Evolutionary conservation across 2,113 vertebrate species (phyloP), one percentile per base, ranked within the genome.

Genomic region (Ondatra zibethicus): DNA sequence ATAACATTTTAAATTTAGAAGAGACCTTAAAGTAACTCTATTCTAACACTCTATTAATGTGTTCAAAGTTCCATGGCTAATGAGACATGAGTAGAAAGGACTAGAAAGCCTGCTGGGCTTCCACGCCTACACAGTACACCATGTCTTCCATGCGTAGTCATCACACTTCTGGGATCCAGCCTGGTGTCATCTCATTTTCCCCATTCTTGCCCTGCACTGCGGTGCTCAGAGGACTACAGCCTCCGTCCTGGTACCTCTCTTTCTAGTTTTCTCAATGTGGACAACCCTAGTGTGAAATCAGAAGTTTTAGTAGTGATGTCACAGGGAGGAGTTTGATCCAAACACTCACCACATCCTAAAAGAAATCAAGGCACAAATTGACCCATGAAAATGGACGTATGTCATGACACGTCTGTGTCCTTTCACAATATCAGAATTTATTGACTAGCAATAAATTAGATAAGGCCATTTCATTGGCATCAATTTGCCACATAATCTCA

Each of bases 121-220:
- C 63, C 12, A 27, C 5, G 3, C 7, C 50, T 61, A 50, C 45
- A 13, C 42, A 39, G 73, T 63, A 29, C 3, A 47, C 14, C 33
- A 66, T 0, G 0, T 19, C 33, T 36, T 39, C 33, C n/a, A 61
- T 16, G 36, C 12, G 33, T 27, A 6, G 16, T 45, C 21, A 1
- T 6, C 0, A 3, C 7, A 36, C 13, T 33, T 29, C 0, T 19
- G 42, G 13, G 45, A 4, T 31, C 23, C n/a, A 66, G 25, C 61
- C 52, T 14, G 33, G 50, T 16, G 23, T 61, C 29, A 52, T 25
- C 1, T 45, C 8, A 14, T 55, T 58, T n/a, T 12, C 11, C 55
- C 29, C 3, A 11, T 52, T 73, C 42, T 29, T 72, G 27, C 17
- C 7, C 4, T 5, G 13, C 12, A 36, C 19, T 80, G 2, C 0